These are phyloP conservation scores for Bucco capensis DNA, from an alignment of 2,113 vertebrate species.

Conservation along the genomic window DNA sequence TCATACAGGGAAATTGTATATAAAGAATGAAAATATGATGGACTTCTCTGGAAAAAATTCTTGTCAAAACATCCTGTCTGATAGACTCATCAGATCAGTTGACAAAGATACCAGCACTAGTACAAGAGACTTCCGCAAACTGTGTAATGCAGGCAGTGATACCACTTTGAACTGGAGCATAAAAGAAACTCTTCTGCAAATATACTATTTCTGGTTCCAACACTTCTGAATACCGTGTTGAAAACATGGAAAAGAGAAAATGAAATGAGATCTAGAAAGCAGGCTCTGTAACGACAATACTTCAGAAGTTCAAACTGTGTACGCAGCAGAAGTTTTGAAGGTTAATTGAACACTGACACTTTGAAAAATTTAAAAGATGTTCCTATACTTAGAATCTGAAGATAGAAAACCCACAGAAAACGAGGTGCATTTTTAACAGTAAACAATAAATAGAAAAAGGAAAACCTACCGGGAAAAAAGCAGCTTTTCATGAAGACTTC, in stretches of 20 bases:
- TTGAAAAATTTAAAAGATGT: background rate
- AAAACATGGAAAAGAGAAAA: background rate
- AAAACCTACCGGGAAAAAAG: background rate
- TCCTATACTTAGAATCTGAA: background rate
- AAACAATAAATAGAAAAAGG: background rate
- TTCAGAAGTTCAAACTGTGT: background rate
- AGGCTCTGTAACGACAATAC: background rate
- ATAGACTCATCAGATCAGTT: background rate
- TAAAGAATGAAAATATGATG: background rate
- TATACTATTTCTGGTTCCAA: background rate
- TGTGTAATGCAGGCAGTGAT: background rate
- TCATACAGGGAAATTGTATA: background rate
- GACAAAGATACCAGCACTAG: background rate
- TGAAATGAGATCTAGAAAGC: background rate
- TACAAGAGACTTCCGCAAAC: background rate
- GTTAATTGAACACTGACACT: background rate
- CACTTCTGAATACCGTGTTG: background rate
- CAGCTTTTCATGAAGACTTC: background rate
- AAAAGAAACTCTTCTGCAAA: background rate
- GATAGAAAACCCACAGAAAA: background rate
- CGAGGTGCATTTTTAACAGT: background rate
- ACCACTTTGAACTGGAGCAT: background rate
- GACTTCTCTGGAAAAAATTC: background rate
- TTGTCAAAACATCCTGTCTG: background rate
- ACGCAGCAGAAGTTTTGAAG: background rate